These are phyloP conservation scores for Rhipidura dahli DNA, from an alignment of 2,113 vertebrate genomes.

Conservation along the genomic window DNA sequence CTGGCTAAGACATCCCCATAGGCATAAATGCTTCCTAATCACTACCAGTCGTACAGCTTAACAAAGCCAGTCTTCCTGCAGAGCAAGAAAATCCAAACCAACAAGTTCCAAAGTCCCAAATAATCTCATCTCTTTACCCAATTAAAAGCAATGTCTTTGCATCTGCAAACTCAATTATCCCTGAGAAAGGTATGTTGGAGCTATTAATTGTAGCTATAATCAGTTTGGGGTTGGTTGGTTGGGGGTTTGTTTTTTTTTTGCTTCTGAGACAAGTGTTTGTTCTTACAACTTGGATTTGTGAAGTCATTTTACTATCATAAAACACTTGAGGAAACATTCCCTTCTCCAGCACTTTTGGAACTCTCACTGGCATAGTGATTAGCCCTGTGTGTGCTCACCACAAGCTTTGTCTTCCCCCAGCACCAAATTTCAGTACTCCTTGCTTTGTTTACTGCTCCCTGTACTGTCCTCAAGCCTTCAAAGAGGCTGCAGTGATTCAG, in stretches of 20 bases:
- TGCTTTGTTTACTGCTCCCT: not conserved
- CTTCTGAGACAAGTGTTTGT: not conserved
- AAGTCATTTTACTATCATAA: not conserved
- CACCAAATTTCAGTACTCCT: not conserved
- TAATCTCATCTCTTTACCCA: conserved; percentile 20
- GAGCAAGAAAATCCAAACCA: conserved; percentile 56
- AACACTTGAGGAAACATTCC: not conserved
- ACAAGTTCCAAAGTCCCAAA: conserved; percentile 19
- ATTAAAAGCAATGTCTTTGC: not conserved
- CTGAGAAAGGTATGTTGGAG: not conserved
- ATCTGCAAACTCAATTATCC: not conserved
- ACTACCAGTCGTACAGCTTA: not conserved
- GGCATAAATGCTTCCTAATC: not conserved
- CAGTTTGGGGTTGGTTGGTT: not conserved
- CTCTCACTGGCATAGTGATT: accelerated
- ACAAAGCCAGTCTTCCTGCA: not conserved
- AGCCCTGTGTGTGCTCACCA: not conserved
- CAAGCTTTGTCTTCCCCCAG: not conserved
- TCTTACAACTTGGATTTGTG: not conserved
- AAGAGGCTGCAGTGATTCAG: not conserved
- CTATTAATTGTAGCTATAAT: not conserved
- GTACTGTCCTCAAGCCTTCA: not conserved
- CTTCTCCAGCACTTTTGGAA: not conserved
- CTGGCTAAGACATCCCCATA: not conserved
- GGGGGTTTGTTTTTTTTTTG: not conserved